Percentiles rank a stretch among this genome's conserved stretches.
phyloP scores from a whole-genome alignment of 2,888 invertebrate species.

The Drosophila suboccidentalis region DNA sequence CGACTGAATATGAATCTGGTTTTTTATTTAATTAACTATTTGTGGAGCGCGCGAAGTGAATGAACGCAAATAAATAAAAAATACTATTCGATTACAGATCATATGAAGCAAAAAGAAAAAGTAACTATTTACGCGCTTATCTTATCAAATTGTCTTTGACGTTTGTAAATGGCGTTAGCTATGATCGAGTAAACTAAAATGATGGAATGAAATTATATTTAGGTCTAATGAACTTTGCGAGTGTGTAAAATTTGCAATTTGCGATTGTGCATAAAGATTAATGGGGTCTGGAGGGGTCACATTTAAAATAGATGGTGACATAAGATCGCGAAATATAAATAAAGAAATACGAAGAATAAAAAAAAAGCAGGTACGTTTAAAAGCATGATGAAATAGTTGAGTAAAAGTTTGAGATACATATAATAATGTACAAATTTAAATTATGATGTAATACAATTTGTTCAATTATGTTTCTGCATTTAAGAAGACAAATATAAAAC shows the following conservation, averaged over 20 bases:
- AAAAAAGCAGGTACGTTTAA: background rate
- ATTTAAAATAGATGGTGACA: constrained; percentile 30
- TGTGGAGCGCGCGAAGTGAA: constrained; percentile 45
- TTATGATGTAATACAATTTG: background rate
- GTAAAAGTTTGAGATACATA: background rate
- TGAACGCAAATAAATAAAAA: constrained; percentile 60
- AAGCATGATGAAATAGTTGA: constrained; percentile 4
- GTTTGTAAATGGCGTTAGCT: constrained; percentile 16
- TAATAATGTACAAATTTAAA: too few relatives aligned
- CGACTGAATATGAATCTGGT: constrained; percentile 21
- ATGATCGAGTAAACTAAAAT: constrained; percentile 3
- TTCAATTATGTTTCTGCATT: background rate
- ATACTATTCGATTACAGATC: constrained; percentile 40
- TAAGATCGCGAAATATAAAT: constrained; percentile 16
- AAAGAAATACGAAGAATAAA: background rate
- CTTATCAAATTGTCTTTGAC: constrained; percentile 37
- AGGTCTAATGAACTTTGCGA: constrained; percentile 18
- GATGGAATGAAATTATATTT: constrained; percentile 11
- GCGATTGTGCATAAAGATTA: constrained; percentile 25
- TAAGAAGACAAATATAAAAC: background rate
- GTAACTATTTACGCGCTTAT: constrained; percentile 24
- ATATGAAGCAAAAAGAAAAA: constrained; percentile 13
- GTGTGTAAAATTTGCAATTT: constrained; percentile 24
- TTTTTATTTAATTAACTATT: constrained; percentile 51
- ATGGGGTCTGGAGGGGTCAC: constrained; percentile 29